Evolutionary conservation across 2,797 vertebrate species (phyloP), one percentile per base, ranked within the genome.

Genomic region (Spinibarbus caldwelli): DNA sequence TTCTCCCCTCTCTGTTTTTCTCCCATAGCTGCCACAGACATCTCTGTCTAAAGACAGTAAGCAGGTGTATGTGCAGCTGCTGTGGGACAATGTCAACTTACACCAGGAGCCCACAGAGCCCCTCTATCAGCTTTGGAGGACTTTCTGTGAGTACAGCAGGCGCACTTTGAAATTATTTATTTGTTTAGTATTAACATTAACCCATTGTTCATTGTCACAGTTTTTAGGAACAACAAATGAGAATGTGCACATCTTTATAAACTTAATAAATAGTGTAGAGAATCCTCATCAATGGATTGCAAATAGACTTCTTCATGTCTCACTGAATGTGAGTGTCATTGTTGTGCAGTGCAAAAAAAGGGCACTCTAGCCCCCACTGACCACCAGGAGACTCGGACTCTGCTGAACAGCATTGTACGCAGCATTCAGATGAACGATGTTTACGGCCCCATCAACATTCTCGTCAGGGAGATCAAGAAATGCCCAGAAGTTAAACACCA

Each of bases 31-130:
- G 83, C 97, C 97, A 6, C 91, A 97, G 83, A 97, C 96, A 0
- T 97, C 97, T 31, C 94, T 99, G 89, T 94, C 96, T 86, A 97
- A 98, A 91, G 97, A 99, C 90, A 99, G 96, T 92, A 99, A 98
- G 91, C 95, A 97, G 82, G 98, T 99, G 0, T 99, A 94, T 41
- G 94, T 99, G 85, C 98, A 99, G 86, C 94, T 99, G 38, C 92
- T 99, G 36, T 99, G 98, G 98, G 98, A 99, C 94, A 99, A 99
- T 88, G 95, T 97, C 88, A 99, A 99, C 89, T 95, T 99, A 79
- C 97, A 99, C 90, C 96, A 97, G 89, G 97, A 99, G 73, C 96
- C 94, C 0, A 96, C 95, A 64, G 96, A 99, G 9, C 97, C 98
- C 2, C 95, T 99, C 1, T 99, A 99, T 91, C 93, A 95, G 75